These are phyloP conservation scores for Chelidonichthys spinosus DNA, from an alignment of 2,797 vertebrate genomes.

Conservation along the genomic window DNA sequence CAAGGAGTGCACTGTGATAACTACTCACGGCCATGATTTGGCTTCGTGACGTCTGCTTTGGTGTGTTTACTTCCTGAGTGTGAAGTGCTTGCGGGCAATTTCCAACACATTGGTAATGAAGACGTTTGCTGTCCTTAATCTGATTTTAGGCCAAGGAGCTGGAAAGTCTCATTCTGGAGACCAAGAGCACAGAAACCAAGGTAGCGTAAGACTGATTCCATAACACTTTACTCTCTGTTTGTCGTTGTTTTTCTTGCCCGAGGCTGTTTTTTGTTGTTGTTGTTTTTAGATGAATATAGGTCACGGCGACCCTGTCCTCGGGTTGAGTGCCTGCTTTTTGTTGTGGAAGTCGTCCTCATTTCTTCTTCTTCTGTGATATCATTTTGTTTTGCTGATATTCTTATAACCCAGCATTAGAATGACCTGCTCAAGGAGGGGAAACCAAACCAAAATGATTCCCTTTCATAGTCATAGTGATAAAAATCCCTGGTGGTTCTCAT, in stretches of 20 bases:
- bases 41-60: background rate
- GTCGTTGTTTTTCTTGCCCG: background rate
- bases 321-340: background rate
- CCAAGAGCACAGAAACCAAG: constrained; percentile 92
- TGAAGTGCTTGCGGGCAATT: background rate
- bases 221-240: background rate
- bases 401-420: background rate
- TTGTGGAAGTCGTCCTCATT: background rate
- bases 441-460: background rate
- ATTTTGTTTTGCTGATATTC: background rate
- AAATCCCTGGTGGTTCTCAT: background rate
- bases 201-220: constrained; percentile 53
- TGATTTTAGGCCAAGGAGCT: constrained; percentile 87
- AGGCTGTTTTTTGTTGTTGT: background rate
- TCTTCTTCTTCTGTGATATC: background rate
- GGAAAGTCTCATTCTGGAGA: constrained; percentile 93
- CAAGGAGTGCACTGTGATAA: background rate
- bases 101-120: constrained; percentile 1
- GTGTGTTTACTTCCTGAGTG: background rate
- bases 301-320: background rate
- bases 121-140: constrained; percentile 18
- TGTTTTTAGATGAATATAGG: background rate
- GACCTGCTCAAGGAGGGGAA: background rate
- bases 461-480: background rate
- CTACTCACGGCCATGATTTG: background rate